These are phyloP conservation scores for Machaerirhynchus nigripectus DNA, from an alignment of 2,113 vertebrate genomes.

Conservation along the genomic window DNA sequence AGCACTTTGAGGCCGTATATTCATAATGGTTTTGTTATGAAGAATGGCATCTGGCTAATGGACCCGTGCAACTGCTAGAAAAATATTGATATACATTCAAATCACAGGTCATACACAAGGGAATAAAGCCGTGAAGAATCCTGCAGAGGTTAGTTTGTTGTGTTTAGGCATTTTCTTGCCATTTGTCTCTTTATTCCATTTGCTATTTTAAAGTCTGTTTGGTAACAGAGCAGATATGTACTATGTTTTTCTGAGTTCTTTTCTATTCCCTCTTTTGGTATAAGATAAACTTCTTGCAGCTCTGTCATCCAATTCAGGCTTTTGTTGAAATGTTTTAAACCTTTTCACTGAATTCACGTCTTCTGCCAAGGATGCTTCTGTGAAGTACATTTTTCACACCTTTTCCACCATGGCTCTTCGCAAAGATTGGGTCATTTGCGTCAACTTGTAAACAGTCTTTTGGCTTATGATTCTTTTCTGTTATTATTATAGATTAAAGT, in stretches of 20 bases:
- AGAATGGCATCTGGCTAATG: slow-evolving; percentile 62
- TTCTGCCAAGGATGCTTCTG: slow-evolving; percentile 50
- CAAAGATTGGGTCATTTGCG: slow-evolving; percentile 57
- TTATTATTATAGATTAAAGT: slow-evolving; percentile 46
- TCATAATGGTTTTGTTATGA: slow-evolving; percentile 49
- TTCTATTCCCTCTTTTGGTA: neutral
- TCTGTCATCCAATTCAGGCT: slow-evolving; percentile 13
- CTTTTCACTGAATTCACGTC: slow-evolving; percentile 3
- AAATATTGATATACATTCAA: slow-evolving; percentile 46
- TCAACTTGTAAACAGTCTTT: slow-evolving; percentile 67
- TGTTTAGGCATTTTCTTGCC: neutral
- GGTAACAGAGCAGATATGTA: neutral
- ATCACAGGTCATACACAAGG: neutral
- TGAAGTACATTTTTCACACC: slow-evolving; percentile 52
- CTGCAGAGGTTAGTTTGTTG: neutral
- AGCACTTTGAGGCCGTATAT: slow-evolving; percentile 48
- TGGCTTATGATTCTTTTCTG: slow-evolving; percentile 41
- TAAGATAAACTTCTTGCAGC: slow-evolving; percentile 10
- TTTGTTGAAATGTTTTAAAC: slow-evolving; percentile 43
- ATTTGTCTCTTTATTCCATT: slow-evolving; percentile 17
- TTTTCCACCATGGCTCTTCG: neutral
- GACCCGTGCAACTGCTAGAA: slow-evolving; percentile 20
- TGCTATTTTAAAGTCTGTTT: slow-evolving; percentile 1
- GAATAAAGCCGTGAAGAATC: neutral
- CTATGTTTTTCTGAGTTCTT: neutral